Conservation (phyloP, 2,888 invertebrate genomes). For the Limnephilus lunatus region DNA sequence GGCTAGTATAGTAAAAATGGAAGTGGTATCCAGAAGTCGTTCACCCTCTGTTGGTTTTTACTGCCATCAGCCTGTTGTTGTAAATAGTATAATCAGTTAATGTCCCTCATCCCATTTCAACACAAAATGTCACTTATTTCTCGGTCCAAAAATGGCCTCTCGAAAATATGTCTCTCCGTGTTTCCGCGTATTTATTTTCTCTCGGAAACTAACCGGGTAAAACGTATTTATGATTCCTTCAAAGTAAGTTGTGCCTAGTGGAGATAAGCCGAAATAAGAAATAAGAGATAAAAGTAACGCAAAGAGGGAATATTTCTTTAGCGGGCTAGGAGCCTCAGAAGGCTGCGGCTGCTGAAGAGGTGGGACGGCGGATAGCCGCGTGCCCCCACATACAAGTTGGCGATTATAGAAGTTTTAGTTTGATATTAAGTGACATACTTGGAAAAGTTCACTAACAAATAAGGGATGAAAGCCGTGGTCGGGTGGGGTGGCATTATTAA, state of each 20-base stretch:
- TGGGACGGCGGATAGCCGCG: conserved; percentile 12
- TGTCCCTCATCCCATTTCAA: background rate
- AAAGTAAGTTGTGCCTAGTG: background rate
- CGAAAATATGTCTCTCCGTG: background rate
- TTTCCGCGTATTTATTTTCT: background rate
- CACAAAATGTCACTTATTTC: background rate
- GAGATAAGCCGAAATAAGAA: background rate
- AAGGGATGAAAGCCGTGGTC: conserved; percentile 46
- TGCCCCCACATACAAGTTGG: conserved; percentile 48
- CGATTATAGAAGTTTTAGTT: conserved; percentile 62
- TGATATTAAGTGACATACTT: conserved; percentile 64
- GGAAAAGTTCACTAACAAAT: conserved; percentile 57
- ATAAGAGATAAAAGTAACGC: background rate
- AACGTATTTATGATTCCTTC: background rate
- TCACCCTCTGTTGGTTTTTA: background rate
- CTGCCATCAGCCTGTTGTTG: background rate
- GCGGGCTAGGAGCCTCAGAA: background rate
- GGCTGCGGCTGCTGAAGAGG: background rate
- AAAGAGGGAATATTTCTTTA: background rate
- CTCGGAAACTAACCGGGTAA: background rate
- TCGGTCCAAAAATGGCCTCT: background rate
- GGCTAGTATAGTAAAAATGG: no score
- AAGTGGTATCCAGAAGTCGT: no score
- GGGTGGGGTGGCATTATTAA: conserved; percentile 41
- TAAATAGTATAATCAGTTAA: background rate